Percentiles rank a stretch among this genome's conserved stretches.
phyloP scores from a whole-genome alignment of 1,140 invertebrate species.

The Euglossa dilemma region DNA sequence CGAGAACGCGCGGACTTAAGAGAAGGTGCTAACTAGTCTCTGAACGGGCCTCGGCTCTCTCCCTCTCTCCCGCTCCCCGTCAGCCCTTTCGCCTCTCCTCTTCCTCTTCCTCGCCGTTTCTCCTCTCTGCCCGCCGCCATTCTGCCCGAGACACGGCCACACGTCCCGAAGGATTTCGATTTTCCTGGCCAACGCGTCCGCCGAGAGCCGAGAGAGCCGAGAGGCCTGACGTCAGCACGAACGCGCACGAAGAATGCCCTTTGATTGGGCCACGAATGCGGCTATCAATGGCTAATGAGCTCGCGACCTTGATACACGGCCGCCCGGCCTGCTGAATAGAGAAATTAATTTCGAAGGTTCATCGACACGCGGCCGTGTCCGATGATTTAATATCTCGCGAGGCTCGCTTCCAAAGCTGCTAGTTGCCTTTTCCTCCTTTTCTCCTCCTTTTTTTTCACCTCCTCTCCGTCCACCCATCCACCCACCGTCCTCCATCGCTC shows the following conservation, averaged over 20 bases:
- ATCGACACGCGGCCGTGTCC: conserved; percentile 6
- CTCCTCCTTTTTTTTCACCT: neutral
- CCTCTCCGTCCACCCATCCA: too few relatives aligned
- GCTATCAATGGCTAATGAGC: conserved; percentile 71
- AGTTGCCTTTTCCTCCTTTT: neutral
- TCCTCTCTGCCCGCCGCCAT: neutral
- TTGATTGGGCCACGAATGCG: conserved; percentile 72
- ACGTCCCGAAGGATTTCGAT: conserved; percentile 64
- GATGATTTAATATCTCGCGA: conserved; percentile 23
- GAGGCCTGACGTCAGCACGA: conserved; percentile 63
- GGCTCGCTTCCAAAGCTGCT: neutral
- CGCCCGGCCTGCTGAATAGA: conserved; percentile 59
- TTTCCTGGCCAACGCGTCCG: conserved; percentile 48
- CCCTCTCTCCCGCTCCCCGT: conserved; percentile 14
- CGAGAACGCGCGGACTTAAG: conserved; percentile 68
- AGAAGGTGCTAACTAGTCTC: conserved; percentile 79
- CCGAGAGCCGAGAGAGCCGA: neutral
- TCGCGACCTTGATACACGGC: conserved; percentile 63
- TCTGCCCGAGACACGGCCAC: conserved; percentile 30
- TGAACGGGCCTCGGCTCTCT: conserved; percentile 58
- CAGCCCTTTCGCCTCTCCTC: conserved; percentile 10
- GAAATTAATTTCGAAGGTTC: conserved; percentile 50
- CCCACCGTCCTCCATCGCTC: neutral
- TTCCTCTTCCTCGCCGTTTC: neutral
- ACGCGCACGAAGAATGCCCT: conserved; percentile 73